phyloP scores from a whole-genome alignment of 2,888 invertebrate species.

The Pterobdella sp. region DNA sequence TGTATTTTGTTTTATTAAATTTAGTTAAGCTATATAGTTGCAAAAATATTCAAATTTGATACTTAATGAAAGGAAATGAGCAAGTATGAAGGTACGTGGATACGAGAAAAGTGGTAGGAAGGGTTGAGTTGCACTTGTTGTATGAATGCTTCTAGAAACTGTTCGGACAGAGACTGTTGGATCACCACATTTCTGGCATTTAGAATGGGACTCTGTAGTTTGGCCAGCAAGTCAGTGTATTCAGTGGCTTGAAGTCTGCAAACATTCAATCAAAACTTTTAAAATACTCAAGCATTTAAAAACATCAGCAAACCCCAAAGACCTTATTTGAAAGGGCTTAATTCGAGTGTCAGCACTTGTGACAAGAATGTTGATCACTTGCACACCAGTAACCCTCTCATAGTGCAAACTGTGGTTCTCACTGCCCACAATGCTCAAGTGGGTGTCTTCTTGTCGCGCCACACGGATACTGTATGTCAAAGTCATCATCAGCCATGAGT shows the following conservation, averaged over 20 bases:
- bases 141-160: conserved; percentile 75
- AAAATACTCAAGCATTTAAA: too few species aligned
- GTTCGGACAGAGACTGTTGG: conserved; percentile 70
- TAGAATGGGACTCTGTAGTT: conserved; percentile 62
- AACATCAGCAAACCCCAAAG: not conserved
- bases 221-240: conserved; percentile 68
- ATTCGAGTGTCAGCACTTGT: conserved; percentile 43
- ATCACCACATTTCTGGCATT: conserved; percentile 66
- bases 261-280: not conserved
- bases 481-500: conserved; percentile 79
- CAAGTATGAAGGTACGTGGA: conserved; percentile 1
- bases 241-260: conserved; percentile 63
- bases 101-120: not conserved
- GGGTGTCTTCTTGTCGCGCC: conserved; percentile 70
- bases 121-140: conserved; percentile 56
- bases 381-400: conserved; percentile 61
- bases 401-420: conserved; percentile 58
- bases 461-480: conserved; percentile 65
- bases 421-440: conserved; percentile 66
- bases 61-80: too few species aligned
- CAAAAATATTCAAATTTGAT: too few species aligned
- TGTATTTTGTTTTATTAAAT: too few species aligned
- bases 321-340: conserved; percentile 46
- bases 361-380: conserved; percentile 74
- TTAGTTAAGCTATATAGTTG: too few species aligned